Evolutionary conservation across 1,140 invertebrate species (phyloP), one percentile per base, ranked within the genome.

Genomic region (Drosophila ironensis): DNA sequence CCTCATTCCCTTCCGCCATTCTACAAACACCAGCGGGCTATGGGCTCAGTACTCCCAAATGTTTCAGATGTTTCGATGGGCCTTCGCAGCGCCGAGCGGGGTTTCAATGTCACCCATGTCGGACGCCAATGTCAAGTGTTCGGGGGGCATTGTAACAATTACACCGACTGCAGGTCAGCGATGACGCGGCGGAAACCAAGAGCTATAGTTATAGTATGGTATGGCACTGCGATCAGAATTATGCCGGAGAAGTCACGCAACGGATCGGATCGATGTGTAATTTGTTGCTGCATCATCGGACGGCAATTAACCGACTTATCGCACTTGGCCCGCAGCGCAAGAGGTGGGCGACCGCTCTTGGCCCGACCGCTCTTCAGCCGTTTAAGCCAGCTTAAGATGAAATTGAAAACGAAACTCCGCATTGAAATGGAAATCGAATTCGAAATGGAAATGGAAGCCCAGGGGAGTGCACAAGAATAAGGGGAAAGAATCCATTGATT

Each of bases 221-320:
- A 7, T 17, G 19, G 0, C 38, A 17, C 40, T 28, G 20, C 19
- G 56, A 48, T 73, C 69, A 84, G 73, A 82, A 82, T 60, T 59
- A 45, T 64, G 56, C 40, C 56, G 50, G 25, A 27, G 44, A 48
- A 69, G 75, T 76, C 77, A 81, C 78, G 78, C 70, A 60, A 22
- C 12, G 50, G 24, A 40, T 17, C 38, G 30, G 19, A n/a, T n/a
- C n/a, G n/a, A n/a, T n/a, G n/a, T 35, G 44, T 47, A 44, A 61
- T 46, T 61, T 47, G 48, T 33, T 54, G 72, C 59, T 72, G 73
- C 80, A 73, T 51, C 73, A 82, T 84, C 57, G 56, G 35, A 50
- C 42, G 42, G 57, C 77, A 84, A 70, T 78, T 78, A 73, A 57
- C 41, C 64, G 42, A 64, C 69, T 82, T 82, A 82, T 84, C 77